phyloP scores from a whole-genome alignment of 1,140 invertebrate genomes.

The Bombus terrestris region DNA sequence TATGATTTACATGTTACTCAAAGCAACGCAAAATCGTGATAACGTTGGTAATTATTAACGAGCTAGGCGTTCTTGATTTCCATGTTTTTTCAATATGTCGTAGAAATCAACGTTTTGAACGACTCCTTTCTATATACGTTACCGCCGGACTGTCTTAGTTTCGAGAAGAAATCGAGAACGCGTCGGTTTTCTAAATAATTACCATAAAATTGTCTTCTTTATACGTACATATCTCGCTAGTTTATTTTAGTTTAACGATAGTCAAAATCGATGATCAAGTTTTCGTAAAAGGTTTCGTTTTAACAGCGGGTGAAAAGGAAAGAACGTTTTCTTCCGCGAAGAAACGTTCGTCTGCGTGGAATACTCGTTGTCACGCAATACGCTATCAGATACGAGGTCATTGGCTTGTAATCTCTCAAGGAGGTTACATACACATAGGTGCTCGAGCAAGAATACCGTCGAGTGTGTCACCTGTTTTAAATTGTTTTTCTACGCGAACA shows the following conservation, averaged over 20 bases:
- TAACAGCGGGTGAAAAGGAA: background rate
- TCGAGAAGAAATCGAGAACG: too few relatives aligned
- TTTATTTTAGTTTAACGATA: background rate
- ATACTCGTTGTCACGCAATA: slow-evolving; percentile 20
- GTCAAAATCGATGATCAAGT: background rate
- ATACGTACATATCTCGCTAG: background rate
- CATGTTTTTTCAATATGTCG: too few relatives aligned
- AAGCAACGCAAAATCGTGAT: too few relatives aligned
- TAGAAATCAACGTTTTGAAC: too few relatives aligned
- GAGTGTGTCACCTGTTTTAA: slow-evolving; percentile 27
- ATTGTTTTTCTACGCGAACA: background rate
- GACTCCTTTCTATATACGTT: too few relatives aligned
- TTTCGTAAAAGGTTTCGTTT: background rate
- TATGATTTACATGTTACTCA: too few relatives aligned
- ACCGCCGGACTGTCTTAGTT: too few relatives aligned
- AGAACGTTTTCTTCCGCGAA: background rate
- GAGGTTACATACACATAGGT: slow-evolving; percentile 56
- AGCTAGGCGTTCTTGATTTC: too few relatives aligned
- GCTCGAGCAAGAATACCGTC: slow-evolving; percentile 30
- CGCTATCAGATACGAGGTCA: slow-evolving; percentile 49
- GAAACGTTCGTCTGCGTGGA: background rate
- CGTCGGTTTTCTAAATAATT: too few relatives aligned
- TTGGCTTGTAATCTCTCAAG: slow-evolving; percentile 59
- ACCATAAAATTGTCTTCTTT: too few relatives aligned
- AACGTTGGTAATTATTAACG: too few relatives aligned